Base-by-base conservation (phyloP, 2,797 vertebrate species). In the Muraenolepis orangiensis region DNA sequence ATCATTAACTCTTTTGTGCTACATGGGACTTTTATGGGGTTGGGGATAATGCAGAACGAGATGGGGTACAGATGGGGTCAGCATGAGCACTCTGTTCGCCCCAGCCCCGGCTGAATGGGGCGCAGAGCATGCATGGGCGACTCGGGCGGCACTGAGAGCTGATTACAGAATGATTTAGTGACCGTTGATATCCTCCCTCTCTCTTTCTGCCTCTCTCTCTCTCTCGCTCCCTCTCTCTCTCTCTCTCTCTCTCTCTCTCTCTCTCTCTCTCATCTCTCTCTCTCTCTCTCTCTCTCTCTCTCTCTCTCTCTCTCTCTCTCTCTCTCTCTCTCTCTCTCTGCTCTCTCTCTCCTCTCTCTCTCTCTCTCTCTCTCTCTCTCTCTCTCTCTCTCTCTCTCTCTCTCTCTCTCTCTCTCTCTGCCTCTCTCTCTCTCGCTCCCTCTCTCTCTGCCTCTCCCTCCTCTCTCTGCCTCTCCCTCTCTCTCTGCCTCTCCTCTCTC, bases 1-100 rank as follows among this genome's bases (percentile, higher is more conserved):
- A 95, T 94, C 93, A 95, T 96, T 95, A 96, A 95, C 93, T 95
- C 95, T 94, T 95, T 96, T 96, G 93, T 96, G 94, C 93, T 92
- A 93, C 92, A 92, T 91, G 91, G 93, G 93, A 94, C 94, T 94
- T 95, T 95, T 95, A 95, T 93, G 93, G 93, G 93, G 91, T 92
- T 91, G 84, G 89, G 94, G 92, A 95, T 94, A 93, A 94, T 94
- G 94, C 93, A 94, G 93, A 93, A 93, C 90, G 94, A 93, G 93
- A 93, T 91, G 92, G 93, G 90, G 87, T 94, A 93, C 94, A 94
- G 93, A 94, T 93, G 93, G 94, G 94, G 94, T 95, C 93, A 94
- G 90, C 89, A 93, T 92, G 91, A 93, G 92, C 92, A 84, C 92
- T 91, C 92, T 92, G 93, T 89, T 51, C 86, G 90, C 93, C 74